These are phyloP conservation scores for Drosophila repletoides DNA, from an alignment of 1,140 invertebrate genomes.

Conservation along the genomic window DNA sequence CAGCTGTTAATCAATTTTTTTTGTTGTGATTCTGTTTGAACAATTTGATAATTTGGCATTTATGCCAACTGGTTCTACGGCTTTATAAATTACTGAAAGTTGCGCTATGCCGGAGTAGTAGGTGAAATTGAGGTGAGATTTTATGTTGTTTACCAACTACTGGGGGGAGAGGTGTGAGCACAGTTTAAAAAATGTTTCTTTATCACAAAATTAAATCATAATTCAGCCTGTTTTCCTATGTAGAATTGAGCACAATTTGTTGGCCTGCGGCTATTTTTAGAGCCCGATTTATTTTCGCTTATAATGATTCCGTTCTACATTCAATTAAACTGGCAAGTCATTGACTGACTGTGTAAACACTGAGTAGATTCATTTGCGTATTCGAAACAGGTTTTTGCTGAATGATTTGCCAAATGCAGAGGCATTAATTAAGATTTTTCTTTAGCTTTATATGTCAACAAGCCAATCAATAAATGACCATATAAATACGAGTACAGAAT, in stretches of 20 bases:
- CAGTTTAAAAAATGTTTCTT: background rate
- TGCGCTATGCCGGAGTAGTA: slow-evolving; percentile 14
- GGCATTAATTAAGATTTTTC: slow-evolving; percentile 29
- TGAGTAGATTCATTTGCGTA: slow-evolving; percentile 17
- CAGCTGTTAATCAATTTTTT: slow-evolving; percentile 30
- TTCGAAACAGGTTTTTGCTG: slow-evolving; percentile 32
- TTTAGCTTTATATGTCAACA: slow-evolving; percentile 38
- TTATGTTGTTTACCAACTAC: background rate
- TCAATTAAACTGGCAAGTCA: slow-evolving; percentile 21
- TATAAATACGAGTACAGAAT: background rate
- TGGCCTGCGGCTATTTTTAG: slow-evolving; percentile 43
- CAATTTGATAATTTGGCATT: slow-evolving; percentile 7
- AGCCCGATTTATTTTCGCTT: slow-evolving; percentile 12
- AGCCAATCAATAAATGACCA: slow-evolving; percentile 3
- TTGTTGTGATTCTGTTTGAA: background rate
- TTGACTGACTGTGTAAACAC: slow-evolving; percentile 12
- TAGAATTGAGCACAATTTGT: slow-evolving; percentile 43
- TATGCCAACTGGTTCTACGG: slow-evolving; percentile 31
- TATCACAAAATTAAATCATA: background rate
- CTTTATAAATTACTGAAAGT: slow-evolving; percentile 31
- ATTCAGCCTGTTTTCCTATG: background rate
- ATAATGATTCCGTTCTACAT: slow-evolving; percentile 26
- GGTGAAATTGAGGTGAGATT: slow-evolving; percentile 36
- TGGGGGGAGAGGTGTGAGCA: too few relatives aligned
- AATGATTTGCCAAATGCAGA: slow-evolving; percentile 24